Evolutionary conservation across 2,888 invertebrate species (phyloP).

Genomic region (Eupithecia exiguata): DNA sequence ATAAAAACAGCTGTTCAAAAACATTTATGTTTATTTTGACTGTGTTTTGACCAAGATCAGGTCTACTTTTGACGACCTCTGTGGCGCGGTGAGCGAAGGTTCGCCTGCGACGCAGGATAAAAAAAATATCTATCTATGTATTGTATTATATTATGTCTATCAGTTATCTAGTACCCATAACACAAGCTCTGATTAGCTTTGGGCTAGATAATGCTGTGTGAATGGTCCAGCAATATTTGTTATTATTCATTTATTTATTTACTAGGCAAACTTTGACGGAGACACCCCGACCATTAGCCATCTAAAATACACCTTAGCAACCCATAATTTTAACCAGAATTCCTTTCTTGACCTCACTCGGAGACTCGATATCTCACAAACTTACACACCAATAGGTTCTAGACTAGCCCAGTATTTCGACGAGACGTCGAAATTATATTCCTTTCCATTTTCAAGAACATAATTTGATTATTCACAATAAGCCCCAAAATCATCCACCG

Average conservation of each 20-base stretch:
- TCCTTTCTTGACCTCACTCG: not conserved
- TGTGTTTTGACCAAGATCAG: not conserved
- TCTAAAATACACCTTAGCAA: not conserved
- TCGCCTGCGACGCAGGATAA: no score
- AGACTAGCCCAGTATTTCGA: not conserved
- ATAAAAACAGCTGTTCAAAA: not conserved
- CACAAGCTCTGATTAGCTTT: no score
- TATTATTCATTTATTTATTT: no score
- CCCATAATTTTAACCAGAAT: not conserved
- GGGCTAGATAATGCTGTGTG: no score
- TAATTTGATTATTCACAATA: constrained; percentile 23
- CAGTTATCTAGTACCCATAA: no score
- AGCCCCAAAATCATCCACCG: constrained; percentile 12
- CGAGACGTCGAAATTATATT: not conserved
- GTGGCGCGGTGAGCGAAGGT: no score
- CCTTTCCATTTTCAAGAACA: not conserved
- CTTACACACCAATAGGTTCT: not conserved
- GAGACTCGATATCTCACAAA: not conserved
- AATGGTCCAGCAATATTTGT: no score
- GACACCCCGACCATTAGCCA: not conserved
- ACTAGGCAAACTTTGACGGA: not conserved
- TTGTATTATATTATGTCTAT: no score
- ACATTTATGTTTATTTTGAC: not conserved
- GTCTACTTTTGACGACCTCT: no score
- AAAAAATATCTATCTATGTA: no score